Base-by-base conservation (phyloP, 2,888 invertebrate species). In the Philopedon plagiatum region DNA sequence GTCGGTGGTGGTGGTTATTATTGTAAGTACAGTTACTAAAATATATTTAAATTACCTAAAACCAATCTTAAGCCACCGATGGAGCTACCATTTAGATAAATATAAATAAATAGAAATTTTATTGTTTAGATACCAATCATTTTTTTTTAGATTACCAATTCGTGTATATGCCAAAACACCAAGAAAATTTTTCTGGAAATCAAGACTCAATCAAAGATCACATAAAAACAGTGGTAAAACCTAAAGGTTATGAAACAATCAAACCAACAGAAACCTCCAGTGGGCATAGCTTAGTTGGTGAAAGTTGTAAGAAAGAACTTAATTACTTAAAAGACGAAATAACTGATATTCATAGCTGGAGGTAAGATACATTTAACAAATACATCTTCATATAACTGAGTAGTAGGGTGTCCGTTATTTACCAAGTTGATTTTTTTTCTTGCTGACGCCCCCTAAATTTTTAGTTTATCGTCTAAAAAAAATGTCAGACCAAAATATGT, bases 11-110 rank as follows among this genome's bases (percentile, higher is more conserved):
- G 66, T 46, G 71, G 65, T 8, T 70, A 66, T 54, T 62, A 70
- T 51, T 74, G 74, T 74, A 74, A 74, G 74, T 71, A 34, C n/a
- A 18, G n/a, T n/a, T n/a, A 46, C 21, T 34, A 34, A 4, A 37
- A 37, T n/a, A 32, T 32, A 9, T 32, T 32, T 32, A 1, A 32
- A 9, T 32, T 3, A 32, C 11, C 11, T 32, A 9, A 3, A 32
- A 5, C n/a, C n/a, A n/a, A n/a, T n/a, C n/a, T n/a, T n/a, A n/a
- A n/a, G n/a, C n/a, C n/a, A n/a, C n/a, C n/a, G n/a, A n/a, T n/a
- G n/a, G n/a, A n/a, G 5, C 5, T 32, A 11, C 32, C 5, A 5
- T n/a, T n/a, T n/a, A n/a, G n/a, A n/a, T n/a, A n/a, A n/a, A n/a
- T n/a, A n/a, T n/a, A n/a, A n/a, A n/a, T n/a, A n/a, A n/a, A n/a